Base-by-base conservation (phyloP, 2,113 vertebrate species). In the Podarcis cretensis region DNA sequence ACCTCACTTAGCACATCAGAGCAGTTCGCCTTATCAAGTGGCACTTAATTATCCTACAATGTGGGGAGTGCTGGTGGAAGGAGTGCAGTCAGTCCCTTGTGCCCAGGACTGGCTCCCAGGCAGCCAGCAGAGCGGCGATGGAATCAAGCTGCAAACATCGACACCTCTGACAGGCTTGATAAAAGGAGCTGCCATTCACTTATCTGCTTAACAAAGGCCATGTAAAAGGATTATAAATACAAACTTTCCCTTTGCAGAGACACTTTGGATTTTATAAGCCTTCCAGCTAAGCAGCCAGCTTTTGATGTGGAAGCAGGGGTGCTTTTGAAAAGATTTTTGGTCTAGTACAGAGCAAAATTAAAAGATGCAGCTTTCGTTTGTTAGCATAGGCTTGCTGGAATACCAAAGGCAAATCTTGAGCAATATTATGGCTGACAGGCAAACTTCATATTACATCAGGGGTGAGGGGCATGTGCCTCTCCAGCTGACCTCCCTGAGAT, bases 11-110 rank as follows among this genome's bases (percentile, higher is more conserved):
- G 57, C 1, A 13, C 86, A 89, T 84, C 59, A 32, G 0, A 43
- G 84, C 21, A 74, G 16, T 8, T 84, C 43, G 37, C 32, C 74
- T 81, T 35, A 90, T 65, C 93, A 86, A 88, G 80, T 43, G 80
- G 0, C 81, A 90, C 87, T 92, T 84, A 73, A 79, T 30, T 23
- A 89, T 16, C n/a, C 35, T 78, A 2, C 1, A 32, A 32, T 5
- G 71, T 0, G 0, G 27, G 0, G 1, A 90, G 10, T 3, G 32
- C 20, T 4, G 37, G 86, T 81, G 35, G 90, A 68, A 83, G 23
- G 74, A 18, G 81, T 7, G 68, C 86, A 30, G 66, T 27, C 89
- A 77, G 84, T 13, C 57, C 21, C 27, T 54, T 13, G 12, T 57
- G 54, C 20, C 9, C 75, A 74, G 74, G 16, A 32, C 79, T n/a